Base-by-base conservation (phyloP, 2,888 invertebrate species). In the Drosophila testacea region DNA sequence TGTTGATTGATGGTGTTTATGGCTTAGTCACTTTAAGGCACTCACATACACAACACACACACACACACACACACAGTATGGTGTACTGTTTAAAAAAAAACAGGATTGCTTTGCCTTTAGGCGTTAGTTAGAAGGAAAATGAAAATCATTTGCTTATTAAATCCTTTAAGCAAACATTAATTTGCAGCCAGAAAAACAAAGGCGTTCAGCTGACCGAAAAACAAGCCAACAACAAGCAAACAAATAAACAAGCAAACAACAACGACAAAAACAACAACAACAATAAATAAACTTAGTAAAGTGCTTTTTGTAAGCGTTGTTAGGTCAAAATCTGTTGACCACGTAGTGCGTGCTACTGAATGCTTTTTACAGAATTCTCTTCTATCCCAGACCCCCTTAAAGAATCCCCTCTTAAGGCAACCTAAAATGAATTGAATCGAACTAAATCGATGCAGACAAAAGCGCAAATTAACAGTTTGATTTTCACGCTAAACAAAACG, bases 381-480 rank as follows among this genome's bases (percentile, higher is more conserved):
- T 56, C 41, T 55, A 6, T 47, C 47, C 51, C 22, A 42, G 51
- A 55, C 41, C 30, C 34, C 34, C 13, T 47, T 13, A 13, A 2
- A 30, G 30, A 6, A 44, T 22, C 42, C 28, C 34, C 61, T 54
- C 32, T 39, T 55, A 32, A 55, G 61, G 50, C 38, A 46, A 47
- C 54, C 68, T 50, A 55, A 39, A 39, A 36, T 61, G 44, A 52
- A 70, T 48, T 63, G 66, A 67, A 71, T 57, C 54, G 65, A 42
- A 59, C 52, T 44, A 57, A 79, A 69, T 63, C 76, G 62, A 13
- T 65, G 70, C 84, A 79, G 88, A 89, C 85, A 87, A 89, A 85
- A 84, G 88, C 88, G 78, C 73, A 85, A 85, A 89, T 85, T 88
- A 89, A 85, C 85, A 88, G 89, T 89, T 87, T 89, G 89, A 88